Evolutionary conservation across 92 coral and sea anemone genomes (phyloP).

Genomic region (Epizoanthus stellaris): DNA sequence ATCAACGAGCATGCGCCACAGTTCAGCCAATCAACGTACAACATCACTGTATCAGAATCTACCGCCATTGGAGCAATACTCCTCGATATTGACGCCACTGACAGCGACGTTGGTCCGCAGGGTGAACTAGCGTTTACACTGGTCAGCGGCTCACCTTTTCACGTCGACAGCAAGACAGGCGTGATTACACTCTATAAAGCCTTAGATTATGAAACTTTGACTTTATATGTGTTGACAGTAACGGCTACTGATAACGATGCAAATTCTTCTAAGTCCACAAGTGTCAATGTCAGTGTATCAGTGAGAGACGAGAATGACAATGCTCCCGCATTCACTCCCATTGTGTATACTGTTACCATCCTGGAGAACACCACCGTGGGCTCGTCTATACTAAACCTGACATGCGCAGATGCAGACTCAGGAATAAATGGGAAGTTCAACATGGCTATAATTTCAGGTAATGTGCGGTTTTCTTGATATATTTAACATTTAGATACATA

Average conservation of each 20-base stretch:
- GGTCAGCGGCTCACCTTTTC: conserved; percentile 67
- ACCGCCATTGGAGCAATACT: conserved; percentile 56
- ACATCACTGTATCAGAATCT: conserved; percentile 59
- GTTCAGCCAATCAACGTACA: conserved; percentile 63
- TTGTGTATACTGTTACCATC: conserved; percentile 69
- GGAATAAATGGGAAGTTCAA: conserved; percentile 66
- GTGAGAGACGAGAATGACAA: conserved; percentile 80
- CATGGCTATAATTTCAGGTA: conserved; percentile 72
- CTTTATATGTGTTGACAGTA: conserved; percentile 61
- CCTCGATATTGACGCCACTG: conserved; percentile 58
- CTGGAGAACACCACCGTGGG: conserved; percentile 73
- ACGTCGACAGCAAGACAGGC: conserved; percentile 72
- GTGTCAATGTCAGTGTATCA: conserved; percentile 55
- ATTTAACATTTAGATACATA: background rate
- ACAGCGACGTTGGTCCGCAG: conserved; percentile 61
- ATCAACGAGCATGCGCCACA: conserved; percentile 69
- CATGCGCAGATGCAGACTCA: conserved; percentile 81
- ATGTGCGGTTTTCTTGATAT: too few species aligned
- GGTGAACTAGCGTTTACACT: conserved; percentile 56
- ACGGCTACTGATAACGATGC: conserved; percentile 73
- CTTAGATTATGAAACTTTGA: conserved; percentile 67
- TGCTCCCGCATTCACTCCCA: conserved; percentile 67
- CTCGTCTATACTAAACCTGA: conserved; percentile 52
- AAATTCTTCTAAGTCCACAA: conserved; percentile 58
- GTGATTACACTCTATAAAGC: conserved; percentile 55